Percentiles rank a stretch among this genome's conserved stretches.
phyloP scores from a whole-genome alignment of 1,140 invertebrate genomes.

The Drosophila oshimai region DNA sequence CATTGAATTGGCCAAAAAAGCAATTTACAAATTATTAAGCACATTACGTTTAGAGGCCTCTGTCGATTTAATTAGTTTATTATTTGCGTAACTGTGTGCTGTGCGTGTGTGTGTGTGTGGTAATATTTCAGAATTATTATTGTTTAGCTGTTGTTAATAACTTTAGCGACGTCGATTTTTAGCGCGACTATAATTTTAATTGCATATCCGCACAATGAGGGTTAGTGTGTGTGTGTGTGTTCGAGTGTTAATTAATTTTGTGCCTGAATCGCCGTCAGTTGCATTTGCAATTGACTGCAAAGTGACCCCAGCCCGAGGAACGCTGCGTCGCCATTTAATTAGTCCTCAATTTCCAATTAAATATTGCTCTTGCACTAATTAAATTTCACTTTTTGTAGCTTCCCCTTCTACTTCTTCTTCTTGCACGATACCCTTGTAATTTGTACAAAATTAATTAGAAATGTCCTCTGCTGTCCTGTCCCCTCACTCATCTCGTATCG shows the following conservation, averaged over 20 bases:
- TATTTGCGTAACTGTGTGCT: constrained; percentile 41
- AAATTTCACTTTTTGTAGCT: constrained; percentile 69
- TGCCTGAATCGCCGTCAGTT: constrained; percentile 69
- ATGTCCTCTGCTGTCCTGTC: constrained; percentile 8
- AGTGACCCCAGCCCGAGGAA: constrained; percentile 3
- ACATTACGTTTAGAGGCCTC: constrained; percentile 43
- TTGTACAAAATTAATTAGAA: constrained; percentile 78
- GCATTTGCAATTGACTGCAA: constrained; percentile 63
- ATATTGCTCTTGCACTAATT: constrained; percentile 75
- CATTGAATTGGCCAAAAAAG: constrained; percentile 13
- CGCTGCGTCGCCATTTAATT: constrained; percentile 60
- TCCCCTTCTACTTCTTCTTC: not conserved
- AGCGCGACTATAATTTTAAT: constrained; percentile 60
- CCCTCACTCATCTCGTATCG: constrained; percentile 9
- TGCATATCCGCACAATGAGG: constrained; percentile 44
- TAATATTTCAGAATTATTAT: constrained; percentile 62
- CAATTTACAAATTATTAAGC: constrained; percentile 57
- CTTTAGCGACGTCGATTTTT: constrained; percentile 52
- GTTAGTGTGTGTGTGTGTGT: constrained; percentile 18
- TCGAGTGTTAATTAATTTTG: constrained; percentile 78
- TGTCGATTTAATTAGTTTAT: constrained; percentile 80
- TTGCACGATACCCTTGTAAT: constrained; percentile 46
- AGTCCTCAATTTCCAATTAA: constrained; percentile 72
- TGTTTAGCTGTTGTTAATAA: constrained; percentile 72
- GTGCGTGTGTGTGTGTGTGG: constrained; percentile 9